Evolutionary conservation across 2,888 invertebrate genomes (phyloP), one percentile per base, ranked within the genome.

Genomic region (Argynnis bischoffii): DNA sequence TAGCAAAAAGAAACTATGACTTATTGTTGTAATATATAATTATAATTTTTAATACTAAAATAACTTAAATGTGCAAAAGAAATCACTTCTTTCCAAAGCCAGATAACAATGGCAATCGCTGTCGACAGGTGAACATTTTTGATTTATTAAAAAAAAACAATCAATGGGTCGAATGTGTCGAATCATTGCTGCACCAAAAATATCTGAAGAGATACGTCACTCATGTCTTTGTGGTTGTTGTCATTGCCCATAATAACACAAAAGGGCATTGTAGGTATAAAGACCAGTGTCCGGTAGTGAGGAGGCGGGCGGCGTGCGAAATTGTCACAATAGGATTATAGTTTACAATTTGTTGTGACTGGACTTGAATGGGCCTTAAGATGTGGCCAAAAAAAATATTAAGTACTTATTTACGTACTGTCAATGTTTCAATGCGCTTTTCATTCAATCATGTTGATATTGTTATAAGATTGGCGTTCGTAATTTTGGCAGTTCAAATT

Each of bases 261-360:
- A 56, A 56, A 56, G 21, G 50, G 64, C 21, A 51, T 26, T 46
- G 21, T 41, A 53, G 56, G 64, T 13, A 59, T 16, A 59, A 59
- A 13, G 51, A 5, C 35, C 54, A 46, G 21, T 54, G 63, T 54
- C 63, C 66, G 53, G 46, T 55, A 11, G 5, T 46, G 47, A 13
- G 21, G 53, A 55, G 66, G 66, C 35, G 60, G 59, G 66, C 48
- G 66, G 66, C 54, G 60, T 60, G 60, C 16, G 65, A 47, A 31
- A 18, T 55, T 15, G 15, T 47, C 14, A 54, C 47, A 55, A 60
- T 66, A 47, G 31, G 59, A 60, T 66, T 66, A 60, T 55, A 26
- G 16, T 51, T 21, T 21, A 59, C 15, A 57, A 41, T 50, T 50
- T 51, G 61, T 51, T 61, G 50, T 41, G 51, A 61, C 61, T 61